These are phyloP conservation scores for Cantharis rufa DNA, from an alignment of 2,888 invertebrate species.

Conservation along the genomic window DNA sequence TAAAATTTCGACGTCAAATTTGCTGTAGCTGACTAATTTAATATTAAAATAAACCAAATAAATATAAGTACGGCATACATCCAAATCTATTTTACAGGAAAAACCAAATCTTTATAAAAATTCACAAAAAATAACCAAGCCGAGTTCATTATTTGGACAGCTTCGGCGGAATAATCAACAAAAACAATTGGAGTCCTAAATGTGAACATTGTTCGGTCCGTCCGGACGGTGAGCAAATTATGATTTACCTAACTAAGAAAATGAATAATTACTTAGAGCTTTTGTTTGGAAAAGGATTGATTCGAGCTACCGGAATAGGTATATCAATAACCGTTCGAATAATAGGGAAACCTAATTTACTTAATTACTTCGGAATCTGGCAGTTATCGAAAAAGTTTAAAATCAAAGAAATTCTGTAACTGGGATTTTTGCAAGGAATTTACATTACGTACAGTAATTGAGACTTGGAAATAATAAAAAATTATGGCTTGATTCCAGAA, in stretches of 20 bases:
- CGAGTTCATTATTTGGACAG: neutral
- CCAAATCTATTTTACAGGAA: neutral
- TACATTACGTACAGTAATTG: too few species aligned
- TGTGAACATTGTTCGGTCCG: neutral
- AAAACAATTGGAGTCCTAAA: neutral
- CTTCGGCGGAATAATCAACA: neutral
- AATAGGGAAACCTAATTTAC: neutral
- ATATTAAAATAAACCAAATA: neutral
- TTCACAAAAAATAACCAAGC: too few species aligned
- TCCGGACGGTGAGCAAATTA: neutral
- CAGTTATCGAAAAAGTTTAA: neutral
- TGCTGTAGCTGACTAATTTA: neutral
- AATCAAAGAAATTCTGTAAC: neutral
- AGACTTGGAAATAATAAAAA: neutral
- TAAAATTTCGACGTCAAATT: neutral
- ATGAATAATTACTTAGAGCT: neutral
- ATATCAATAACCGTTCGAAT: neutral
- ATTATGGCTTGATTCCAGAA: neutral
- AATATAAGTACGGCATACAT: neutral
- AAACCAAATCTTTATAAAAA: neutral
- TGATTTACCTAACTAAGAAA: neutral
- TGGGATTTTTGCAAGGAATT: neutral
- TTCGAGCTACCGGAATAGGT: neutral
- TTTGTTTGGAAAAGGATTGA: neutral
- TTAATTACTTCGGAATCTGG: neutral